phyloP scores from a whole-genome alignment of 2,113 vertebrate species.

The Anolis carolinensis region DNA sequence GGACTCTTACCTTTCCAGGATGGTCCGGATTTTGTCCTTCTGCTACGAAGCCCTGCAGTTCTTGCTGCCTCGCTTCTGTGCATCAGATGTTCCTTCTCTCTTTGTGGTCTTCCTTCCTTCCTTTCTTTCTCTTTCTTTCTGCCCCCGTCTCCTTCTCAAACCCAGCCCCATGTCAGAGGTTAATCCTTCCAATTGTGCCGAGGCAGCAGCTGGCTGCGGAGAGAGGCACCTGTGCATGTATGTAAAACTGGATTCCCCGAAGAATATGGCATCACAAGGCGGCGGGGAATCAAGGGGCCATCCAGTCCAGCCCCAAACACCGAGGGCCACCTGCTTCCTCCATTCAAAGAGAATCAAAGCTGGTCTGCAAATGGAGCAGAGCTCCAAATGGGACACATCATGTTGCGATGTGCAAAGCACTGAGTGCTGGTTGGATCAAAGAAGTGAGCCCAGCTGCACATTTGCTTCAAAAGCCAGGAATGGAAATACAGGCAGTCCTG shows the following conservation, averaged over 20 bases:
- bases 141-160: rapidly evolving
- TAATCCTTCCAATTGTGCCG: neutral
- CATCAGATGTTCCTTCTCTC: no score
- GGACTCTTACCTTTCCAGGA: neutral
- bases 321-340: no score
- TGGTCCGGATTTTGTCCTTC: rapidly evolving
- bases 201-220: conserved; percentile 17
- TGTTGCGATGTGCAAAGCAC: neutral
- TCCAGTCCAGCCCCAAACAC: neutral
- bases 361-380: neutral
- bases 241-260: conserved; percentile 41
- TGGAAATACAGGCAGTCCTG: no score
- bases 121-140: neutral
- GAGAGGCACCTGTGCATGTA: conserved; percentile 59
- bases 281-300: neutral
- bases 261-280: neutral
- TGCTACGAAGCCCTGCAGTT: conserved; percentile 10
- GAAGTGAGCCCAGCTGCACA: neutral
- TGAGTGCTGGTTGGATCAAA: neutral
- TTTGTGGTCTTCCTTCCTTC: no score
- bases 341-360: neutral
- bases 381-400: neutral
- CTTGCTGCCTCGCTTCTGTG: neutral
- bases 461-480: no score
- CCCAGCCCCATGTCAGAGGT: neutral